A percentile compares a stretch with the other conserved stretches of the same genome.
These are phyloP conservation scores for Nomia melanderi DNA, from an alignment of 1,140 invertebrate species.

Conservation along the genomic window DNA sequence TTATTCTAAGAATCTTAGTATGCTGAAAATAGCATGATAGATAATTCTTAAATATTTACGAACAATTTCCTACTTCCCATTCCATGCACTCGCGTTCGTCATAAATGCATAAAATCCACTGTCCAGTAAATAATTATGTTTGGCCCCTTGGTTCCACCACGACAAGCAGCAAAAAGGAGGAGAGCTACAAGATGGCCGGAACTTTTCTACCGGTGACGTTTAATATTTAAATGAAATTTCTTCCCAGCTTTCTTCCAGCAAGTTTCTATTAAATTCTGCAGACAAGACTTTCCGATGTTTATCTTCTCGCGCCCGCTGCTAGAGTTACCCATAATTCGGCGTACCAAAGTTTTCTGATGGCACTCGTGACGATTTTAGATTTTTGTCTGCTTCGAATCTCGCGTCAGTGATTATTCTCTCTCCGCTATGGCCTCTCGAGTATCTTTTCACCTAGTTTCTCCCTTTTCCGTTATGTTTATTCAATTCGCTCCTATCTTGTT, in stretches of 20 bases:
- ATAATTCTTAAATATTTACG: too few species aligned
- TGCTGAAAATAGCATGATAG: too few species aligned
- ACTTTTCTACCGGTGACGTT: not conserved
- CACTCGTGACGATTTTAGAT: not conserved
- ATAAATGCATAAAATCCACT: too few species aligned
- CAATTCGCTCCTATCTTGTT: too few species aligned
- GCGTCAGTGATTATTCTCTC: not conserved
- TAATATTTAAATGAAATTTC: conserved; percentile 15
- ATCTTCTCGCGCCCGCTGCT: not conserved
- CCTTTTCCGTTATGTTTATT: too few species aligned
- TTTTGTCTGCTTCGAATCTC: not conserved
- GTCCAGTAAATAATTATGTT: not conserved
- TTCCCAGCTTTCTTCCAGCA: not conserved
- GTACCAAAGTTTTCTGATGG: not conserved
- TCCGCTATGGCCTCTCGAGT: too few species aligned
- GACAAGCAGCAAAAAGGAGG: not conserved
- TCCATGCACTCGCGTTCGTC: too few species aligned
- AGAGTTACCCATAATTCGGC: conserved; percentile 1
- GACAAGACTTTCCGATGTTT: conserved; percentile 13
- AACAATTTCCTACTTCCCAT: too few species aligned
- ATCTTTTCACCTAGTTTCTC: too few species aligned
- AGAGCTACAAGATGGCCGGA: not conserved
- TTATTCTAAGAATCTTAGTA: too few species aligned
- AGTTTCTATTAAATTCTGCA: not conserved
- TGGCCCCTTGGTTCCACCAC: not conserved